Evolutionary conservation across 2,888 invertebrate genomes (phyloP), one percentile per base, ranked within the genome.

Genomic region (Trypoxylon attenuatum): DNA sequence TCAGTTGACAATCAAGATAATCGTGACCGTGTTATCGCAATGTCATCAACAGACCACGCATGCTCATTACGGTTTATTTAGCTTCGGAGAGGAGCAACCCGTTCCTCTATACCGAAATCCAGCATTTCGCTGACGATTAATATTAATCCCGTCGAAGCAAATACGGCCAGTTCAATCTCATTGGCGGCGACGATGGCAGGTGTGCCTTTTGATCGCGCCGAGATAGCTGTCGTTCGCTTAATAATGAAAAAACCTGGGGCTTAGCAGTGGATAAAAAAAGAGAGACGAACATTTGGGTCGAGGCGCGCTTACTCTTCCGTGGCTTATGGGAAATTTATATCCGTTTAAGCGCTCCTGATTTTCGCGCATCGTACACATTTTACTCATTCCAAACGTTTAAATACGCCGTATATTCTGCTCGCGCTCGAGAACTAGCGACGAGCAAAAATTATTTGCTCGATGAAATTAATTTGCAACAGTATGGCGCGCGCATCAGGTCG

Each of bases 281-380:
- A 33, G 13, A 33, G 27, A 4, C 33, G 33, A 33, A 33, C 33
- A 33, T 33, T 33, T 10, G 13, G 5, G n/a, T 13, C 33, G 13
- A 8, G 13, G 5, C 13, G 33, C 2, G 33, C 8, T n/a, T n/a
- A 27, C 8, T 22, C 22, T 46, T 47, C 46, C 45, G 13, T n/a
- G 8, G 42, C 15, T 42, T 39, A 15, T 41, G 18, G 22, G 13
- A 53, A 27, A 43, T 25, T 56, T 41, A 42, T 18, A 38, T 22
- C 6, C 23, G 23, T 25, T 56, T 56, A 56, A 60, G 42, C 22
- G 49, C 33, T 5, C 6, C 8, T 19, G 21, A 18, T 43, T 43
- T 16, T 16, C 13, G 13, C 39, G 39, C 13, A 4, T 27, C 16
- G 39, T 1, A 6, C 16, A 16, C 39, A 2, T 5, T 18, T 15